Percentiles rank a stretch among this genome's conserved stretches.
phyloP scores from a whole-genome alignment of 2,888 invertebrate species.

The Microctonus aethiopoides region DNA sequence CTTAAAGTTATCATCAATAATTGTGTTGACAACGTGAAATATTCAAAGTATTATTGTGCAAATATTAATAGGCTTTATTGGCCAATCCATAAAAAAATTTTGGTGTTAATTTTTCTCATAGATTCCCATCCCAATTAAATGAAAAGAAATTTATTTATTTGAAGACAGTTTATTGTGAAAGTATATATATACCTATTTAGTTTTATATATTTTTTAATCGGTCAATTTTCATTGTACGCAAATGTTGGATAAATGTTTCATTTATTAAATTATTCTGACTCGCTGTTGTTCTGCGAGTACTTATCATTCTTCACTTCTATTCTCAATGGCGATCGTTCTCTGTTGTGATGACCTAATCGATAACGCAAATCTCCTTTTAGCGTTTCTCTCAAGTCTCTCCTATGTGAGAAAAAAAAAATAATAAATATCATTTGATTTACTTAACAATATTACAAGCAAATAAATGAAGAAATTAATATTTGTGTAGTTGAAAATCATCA shows the following conservation, averaged over 20 bases:
- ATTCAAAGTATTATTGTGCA: slow-evolving; percentile 60
- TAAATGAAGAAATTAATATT: neutral
- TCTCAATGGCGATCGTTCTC: slow-evolving; percentile 62
- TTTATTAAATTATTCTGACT: slow-evolving; percentile 45
- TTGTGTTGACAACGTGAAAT: slow-evolving; percentile 54
- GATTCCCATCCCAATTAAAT: neutral
- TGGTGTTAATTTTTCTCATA: neutral
- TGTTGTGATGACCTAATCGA: slow-evolving; percentile 56
- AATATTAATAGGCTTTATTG: slow-evolving; percentile 59
- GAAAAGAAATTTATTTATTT: neutral
- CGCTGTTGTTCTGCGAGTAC: slow-evolving; percentile 51
- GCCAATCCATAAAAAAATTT: slow-evolving; percentile 41
- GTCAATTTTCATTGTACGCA: neutral
- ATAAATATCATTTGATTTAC: neutral
- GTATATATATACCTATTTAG: slow-evolving; percentile 22
- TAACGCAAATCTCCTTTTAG: slow-evolving; percentile 56
- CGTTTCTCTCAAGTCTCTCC: slow-evolving; percentile 52
- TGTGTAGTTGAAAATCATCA: neutral
- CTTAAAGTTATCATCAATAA: slow-evolving; percentile 53
- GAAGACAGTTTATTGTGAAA: slow-evolving; percentile 32
- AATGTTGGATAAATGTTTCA: neutral
- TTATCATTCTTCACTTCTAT: slow-evolving; percentile 66
- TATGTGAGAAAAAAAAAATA: slow-evolving; percentile 35
- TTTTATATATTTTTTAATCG: neutral
- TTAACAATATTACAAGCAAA: too few relatives aligned